Evolutionary conservation across 2,888 invertebrate species (phyloP).

Genomic region (Cyaniris semiargus): DNA sequence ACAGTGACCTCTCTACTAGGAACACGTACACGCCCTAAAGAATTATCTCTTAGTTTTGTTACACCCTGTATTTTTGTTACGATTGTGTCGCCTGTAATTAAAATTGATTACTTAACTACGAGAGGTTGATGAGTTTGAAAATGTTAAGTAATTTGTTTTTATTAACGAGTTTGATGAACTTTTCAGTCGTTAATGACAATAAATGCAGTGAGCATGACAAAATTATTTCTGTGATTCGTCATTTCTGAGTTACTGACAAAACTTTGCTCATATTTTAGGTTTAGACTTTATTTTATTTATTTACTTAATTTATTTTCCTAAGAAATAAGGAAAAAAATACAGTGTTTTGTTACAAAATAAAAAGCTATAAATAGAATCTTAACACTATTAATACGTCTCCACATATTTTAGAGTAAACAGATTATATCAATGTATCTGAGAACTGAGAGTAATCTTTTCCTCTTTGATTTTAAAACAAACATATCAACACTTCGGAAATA

Average conservation of each 20-base stretch:
- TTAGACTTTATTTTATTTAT: no score
- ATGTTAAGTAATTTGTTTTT: constrained; percentile 5
- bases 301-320: no score
- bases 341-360: no score
- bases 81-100: constrained; percentile 24
- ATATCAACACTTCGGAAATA: neutral
- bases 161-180: neutral
- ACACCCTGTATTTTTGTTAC: neutral
- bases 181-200: neutral
- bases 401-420: no score
- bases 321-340: no score
- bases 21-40: no score
- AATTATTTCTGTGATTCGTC: neutral
- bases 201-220: neutral
- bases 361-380: no score
- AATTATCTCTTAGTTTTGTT: no score
- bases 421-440: no score
- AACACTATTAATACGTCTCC: no score
- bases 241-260: neutral
- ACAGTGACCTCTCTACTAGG: no score
- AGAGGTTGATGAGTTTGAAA: constrained; percentile 16
- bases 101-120: constrained; percentile 15
- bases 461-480: neutral
- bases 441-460: neutral
- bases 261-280: neutral